These are phyloP conservation scores for Lagopus leucura DNA, from an alignment of 2,113 vertebrate genomes.

Conservation along the genomic window DNA sequence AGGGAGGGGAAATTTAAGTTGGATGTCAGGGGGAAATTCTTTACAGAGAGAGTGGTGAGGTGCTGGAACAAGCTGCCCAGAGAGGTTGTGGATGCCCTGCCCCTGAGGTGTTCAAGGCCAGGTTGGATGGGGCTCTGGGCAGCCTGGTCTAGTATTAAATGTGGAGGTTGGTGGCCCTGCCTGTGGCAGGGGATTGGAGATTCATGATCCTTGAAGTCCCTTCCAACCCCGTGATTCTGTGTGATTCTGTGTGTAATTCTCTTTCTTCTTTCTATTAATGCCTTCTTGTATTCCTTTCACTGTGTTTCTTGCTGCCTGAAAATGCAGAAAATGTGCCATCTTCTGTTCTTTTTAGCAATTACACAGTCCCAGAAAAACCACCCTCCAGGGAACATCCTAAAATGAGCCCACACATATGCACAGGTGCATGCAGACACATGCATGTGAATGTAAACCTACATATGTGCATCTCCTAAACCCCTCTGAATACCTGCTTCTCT, in stretches of 20 bases:
- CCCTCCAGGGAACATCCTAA: not conserved
- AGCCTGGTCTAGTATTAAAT: too few relatives aligned
- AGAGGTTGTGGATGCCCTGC: too few relatives aligned
- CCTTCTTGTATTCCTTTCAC: not conserved
- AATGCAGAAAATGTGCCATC: not conserved
- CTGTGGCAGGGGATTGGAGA: too few relatives aligned
- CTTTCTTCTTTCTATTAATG: not conserved
- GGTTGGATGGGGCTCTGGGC: too few relatives aligned
- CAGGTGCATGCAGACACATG: fast-evolving
- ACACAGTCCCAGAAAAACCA: not conserved
- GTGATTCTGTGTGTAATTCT: not conserved
- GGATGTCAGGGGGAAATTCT: too few relatives aligned
- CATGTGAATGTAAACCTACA: fast-evolving
- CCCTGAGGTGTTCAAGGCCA: too few relatives aligned
- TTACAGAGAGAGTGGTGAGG: too few relatives aligned
- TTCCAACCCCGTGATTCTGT: too few relatives aligned
- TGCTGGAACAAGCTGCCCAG: too few relatives aligned
- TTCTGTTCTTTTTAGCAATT: conserved; percentile 11
- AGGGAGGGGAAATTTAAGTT: too few relatives aligned
- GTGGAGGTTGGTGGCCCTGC: too few relatives aligned
- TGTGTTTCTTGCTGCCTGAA: not conserved
- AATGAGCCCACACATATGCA: fast-evolving
- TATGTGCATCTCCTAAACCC: not conserved
- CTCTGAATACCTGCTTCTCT: not conserved
- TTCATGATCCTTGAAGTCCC: too few relatives aligned